Evolutionary conservation across 2,113 vertebrate species (phyloP), one percentile per base, ranked within the genome.

Genomic region (Pelvicachromis taeniatus): DNA sequence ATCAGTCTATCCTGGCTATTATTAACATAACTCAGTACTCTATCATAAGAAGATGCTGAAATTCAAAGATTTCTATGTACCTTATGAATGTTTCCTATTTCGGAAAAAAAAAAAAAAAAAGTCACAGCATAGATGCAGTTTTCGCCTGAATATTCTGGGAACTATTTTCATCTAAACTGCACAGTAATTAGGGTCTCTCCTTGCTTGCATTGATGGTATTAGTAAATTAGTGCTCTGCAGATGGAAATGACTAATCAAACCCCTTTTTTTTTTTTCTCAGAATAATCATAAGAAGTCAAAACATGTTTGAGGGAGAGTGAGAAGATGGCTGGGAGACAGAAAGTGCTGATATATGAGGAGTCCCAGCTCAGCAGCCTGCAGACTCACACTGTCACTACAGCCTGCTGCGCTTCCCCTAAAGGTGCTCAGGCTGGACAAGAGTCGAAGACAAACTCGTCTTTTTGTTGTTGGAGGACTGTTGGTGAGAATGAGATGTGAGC

Each of bases 141-240:
- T 87, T 85, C 3, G 83, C 86, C 90, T 91, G 87, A 92, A 89
- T 86, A 80, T 83, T 90, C 58, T 82, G 54, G 84, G 59, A 90
- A 86, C 63, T 77, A 68, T 79, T 70, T 87, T 85, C 29, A 80
- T 86, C 61, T 75, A 89, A 89, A 90, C 88, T 89, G 91, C 94
- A 95, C 95, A 95, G 94, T 95, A 91, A 91, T 84, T 70, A 83
- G 77, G 93, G 92, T 95, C 94, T 95, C 92, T 94, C 14, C 86
- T 89, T 81, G 63, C 54, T 95, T 95, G 94, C 94, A 95, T 95
- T 93, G 86, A 83, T 70, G 70, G 88, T 45, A 90, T 17, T 55
- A 35, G 55, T 85, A 84, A 87, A 86, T 81, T 55, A 80, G 55
- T 82, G 75, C 19, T 85, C 59, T 84, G 87, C 78, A 78, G 38